Evolutionary conservation across 2,888 invertebrate species (phyloP).

Genomic region (Apamea epomidion): DNA sequence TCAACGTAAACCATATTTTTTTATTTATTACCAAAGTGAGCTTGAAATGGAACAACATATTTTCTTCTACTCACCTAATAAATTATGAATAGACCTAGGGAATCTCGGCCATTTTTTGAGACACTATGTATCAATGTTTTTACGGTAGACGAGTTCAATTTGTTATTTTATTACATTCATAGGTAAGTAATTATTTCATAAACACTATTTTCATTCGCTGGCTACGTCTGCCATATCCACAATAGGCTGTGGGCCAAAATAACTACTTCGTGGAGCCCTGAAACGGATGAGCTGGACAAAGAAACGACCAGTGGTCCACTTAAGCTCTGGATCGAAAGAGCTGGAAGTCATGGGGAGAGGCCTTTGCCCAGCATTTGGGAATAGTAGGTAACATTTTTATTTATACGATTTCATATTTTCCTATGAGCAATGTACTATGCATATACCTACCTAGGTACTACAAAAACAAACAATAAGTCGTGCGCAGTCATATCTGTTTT

Average conservation of each 20-base stretch:
- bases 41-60: slow-evolving; percentile 51
- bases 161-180: slow-evolving; percentile 25
- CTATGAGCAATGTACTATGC: not conserved
- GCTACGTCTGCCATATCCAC: not conserved
- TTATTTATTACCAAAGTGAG: slow-evolving; percentile 39
- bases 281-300: too few species aligned
- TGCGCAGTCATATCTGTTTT: not conserved
- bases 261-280: too few species aligned
- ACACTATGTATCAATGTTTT: slow-evolving; percentile 35
- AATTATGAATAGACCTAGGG: slow-evolving; percentile 50
- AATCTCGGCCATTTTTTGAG: slow-evolving; percentile 38
- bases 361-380: too few species aligned
- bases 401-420: not conserved
- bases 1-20: slow-evolving; percentile 25
- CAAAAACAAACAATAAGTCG: not conserved
- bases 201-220: slow-evolving; percentile 1
- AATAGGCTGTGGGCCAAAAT: too few species aligned
- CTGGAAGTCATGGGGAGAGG: too few species aligned
- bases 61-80: slow-evolving; percentile 53
- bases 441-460: not conserved
- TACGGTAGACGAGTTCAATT: slow-evolving; percentile 36
- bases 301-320: too few species aligned
- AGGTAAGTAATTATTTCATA: not conserved
- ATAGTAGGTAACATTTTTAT: not conserved
- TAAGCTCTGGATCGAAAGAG: too few species aligned